Percentiles rank a stretch among this genome's conserved stretches.
These are phyloP conservation scores for Globia sparganii DNA, from an alignment of 2,888 invertebrate genomes.

Conservation along the genomic window DNA sequence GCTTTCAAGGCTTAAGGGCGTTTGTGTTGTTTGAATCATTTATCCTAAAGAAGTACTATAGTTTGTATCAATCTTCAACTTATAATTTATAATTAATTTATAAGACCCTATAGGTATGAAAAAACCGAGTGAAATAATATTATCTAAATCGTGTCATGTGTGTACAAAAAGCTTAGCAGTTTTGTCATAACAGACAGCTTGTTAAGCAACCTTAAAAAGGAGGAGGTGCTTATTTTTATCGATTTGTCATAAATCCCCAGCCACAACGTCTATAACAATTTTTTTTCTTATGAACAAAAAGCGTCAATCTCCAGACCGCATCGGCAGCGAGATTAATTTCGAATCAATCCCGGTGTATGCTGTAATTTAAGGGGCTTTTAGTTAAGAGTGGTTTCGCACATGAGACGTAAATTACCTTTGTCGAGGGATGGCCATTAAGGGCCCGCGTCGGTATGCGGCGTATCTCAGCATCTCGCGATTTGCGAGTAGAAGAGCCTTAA, in stretches of 20 bases:
- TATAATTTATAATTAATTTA: neutral
- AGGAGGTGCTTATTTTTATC: constrained; percentile 57
- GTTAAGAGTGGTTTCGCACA: constrained; percentile 89
- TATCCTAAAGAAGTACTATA: neutral
- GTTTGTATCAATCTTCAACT: neutral
- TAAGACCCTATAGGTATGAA: neutral
- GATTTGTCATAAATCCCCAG: constrained; percentile 62
- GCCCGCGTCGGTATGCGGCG: constrained; percentile 85
- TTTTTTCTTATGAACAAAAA: constrained; percentile 70
- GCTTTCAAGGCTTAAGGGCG: constrained; percentile 49
- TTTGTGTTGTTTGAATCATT: constrained; percentile 13
- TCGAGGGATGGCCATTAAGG: constrained; percentile 87
- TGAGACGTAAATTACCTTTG: constrained; percentile 88
- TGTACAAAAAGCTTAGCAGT: constrained; percentile 10
- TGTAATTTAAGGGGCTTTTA: constrained; percentile 89
- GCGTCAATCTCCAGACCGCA: constrained; percentile 75
- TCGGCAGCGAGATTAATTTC: constrained; percentile 84
- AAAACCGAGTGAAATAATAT: constrained; percentile 1
- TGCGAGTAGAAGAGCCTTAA: constrained; percentile 85
- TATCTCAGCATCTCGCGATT: constrained; percentile 88
- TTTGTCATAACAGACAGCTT: constrained; percentile 27
- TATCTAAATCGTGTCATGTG: neutral
- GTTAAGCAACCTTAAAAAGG: constrained; percentile 46
- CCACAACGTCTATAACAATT: constrained; percentile 56
- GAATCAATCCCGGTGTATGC: constrained; percentile 86